Base-by-base conservation (phyloP, 2,113 vertebrate genomes). In the Corythoichthys intestinalis region DNA sequence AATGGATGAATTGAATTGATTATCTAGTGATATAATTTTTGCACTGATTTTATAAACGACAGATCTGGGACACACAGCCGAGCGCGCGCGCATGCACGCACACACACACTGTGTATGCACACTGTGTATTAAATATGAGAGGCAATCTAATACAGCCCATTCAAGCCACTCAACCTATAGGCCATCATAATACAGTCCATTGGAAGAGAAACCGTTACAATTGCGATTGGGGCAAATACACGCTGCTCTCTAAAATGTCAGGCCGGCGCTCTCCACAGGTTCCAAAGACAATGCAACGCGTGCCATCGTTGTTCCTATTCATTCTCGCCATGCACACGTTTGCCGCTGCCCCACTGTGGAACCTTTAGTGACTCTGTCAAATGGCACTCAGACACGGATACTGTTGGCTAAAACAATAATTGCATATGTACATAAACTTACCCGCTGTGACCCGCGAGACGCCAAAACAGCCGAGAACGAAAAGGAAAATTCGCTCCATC, bases 401-500 rank as follows among this genome's bases (percentile, higher is more conserved):
- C 57, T 11, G 57, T 76, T 56, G 67, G 34, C 46, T 37, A 48
- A 47, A 44, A 71, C 44, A 67, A 50, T 6, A 3, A 76, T 69
- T 11, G 58, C 73, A 74, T 72, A 70, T 35, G 28, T 65, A 72
- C 77, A 34, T 6, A 71, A 87, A 92, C 92, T 91, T 88, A 93
- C 92, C 91, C 63, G 90, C 91, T 41, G 81, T 54, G 77, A 88
- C 90, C 77, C 73, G 82, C 65, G 87, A 85, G 47, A 86, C 83
- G 64, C 86, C 76, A 83, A 92, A 72, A 63, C 75, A 90, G 87
- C 87, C 69, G 84, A 92, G 78, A 69, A 88, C 70, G 79, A 91
- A 82, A 82, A 91, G 83, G 48, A 76, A 67, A 79, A 89, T 78
- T 70, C 78, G 85, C 85, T 90, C 88, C 92, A 93, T 93, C 56